Base-by-base conservation (phyloP, 2,888 invertebrate species). In the Aleiodes testaceus region DNA sequence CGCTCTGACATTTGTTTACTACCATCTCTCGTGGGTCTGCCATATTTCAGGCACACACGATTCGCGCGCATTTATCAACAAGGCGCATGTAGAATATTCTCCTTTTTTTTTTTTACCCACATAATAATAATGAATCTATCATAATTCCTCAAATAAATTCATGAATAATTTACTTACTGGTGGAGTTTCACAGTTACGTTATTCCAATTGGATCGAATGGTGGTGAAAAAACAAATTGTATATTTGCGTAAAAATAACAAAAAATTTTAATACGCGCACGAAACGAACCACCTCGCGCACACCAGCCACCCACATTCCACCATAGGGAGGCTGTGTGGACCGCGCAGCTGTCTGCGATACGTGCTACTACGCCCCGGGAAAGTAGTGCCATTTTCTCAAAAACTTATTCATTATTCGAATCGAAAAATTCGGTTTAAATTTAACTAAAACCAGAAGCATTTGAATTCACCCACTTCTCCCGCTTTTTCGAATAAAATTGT, bases 261-360 rank as follows among this genome's bases (percentile, higher is more conserved):
- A 36, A 36, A 36, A 36, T 11, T 36, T 36, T 11, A 1, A 30
- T 53, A 77, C 78, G 77, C 83, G 78, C 79, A 80, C 81, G 81
- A 79, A 78, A 81, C 78, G 74, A 79, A 79, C 79, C 80, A 81
- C 79, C 79, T 77, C 81, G 75, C 73, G 76, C 81, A 79, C 83
- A 82, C 80, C 81, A 83, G 81, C 81, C 47, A 47, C 81, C 77
- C 80, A 78, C 81, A 79, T 82, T 82, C 81, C 80, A 83, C 83
- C 81, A 84, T 83, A 74, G 81, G 78, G 79, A 80, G 82, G 80
- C 80, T 66, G 66, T 69, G 20, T 26, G 22, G 81, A 78, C 81
- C 81, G 81, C 78, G 77, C 77, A 75, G 79, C 82, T 73, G 75
- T 77, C 80, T 77, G 74, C 75, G 78, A 77, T 78, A 77, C 78